Percentiles rank a stretch among this genome's conserved stretches.
phyloP scores from a whole-genome alignment of 2,888 invertebrate species.

The Plagodis pulveraria region DNA sequence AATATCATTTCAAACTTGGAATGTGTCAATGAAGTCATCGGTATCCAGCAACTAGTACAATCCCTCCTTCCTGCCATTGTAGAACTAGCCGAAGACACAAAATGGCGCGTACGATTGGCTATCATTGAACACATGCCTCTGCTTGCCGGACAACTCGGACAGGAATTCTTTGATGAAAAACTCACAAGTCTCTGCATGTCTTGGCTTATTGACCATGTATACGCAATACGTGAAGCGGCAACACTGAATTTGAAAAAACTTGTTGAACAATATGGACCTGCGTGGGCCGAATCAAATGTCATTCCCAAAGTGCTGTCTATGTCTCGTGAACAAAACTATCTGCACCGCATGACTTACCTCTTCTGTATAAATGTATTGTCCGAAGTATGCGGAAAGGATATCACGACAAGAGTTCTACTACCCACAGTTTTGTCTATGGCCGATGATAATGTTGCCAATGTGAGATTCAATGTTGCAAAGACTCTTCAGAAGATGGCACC shows the following conservation, averaged over 20 bases:
- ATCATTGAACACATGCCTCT: conserved; percentile 99
- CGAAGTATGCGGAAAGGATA: conserved; percentile 94
- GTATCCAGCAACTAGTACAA: conserved; percentile 94
- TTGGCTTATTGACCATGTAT: conserved; percentile 99
- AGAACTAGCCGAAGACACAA: conserved; percentile 98
- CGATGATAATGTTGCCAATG: conserved; percentile 98
- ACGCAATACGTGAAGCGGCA: conserved; percentile 99
- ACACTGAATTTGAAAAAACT: conserved; percentile 97
- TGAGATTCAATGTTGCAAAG: conserved; percentile 99
- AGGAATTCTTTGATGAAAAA: conserved; percentile 99
- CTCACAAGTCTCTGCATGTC: conserved; percentile 98
- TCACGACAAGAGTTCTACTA: conserved; percentile 95
- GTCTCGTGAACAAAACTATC: conserved; percentile 98
- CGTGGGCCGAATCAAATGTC: conserved; percentile 98
- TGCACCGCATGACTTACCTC: conserved; percentile 98
- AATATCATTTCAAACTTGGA: conserved; percentile 99
- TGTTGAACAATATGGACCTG: conserved; percentile 98
- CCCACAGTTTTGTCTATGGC: conserved; percentile 97
- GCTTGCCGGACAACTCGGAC: conserved; percentile 97
- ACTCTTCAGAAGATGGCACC: conserved; percentile 98
- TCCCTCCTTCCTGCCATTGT: conserved; percentile 99
- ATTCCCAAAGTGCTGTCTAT: conserved; percentile 98
- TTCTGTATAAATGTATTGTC: conserved; percentile 96
- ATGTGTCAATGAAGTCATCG: conserved; percentile 98
- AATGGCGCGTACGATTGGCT: conserved; percentile 98